A percentile compares a stretch with the other conserved stretches of the same genome.
These are phyloP conservation scores for Ricordea florida DNA, from an alignment of 92 coral and sea anemone genomes.

Conservation along the genomic window DNA sequence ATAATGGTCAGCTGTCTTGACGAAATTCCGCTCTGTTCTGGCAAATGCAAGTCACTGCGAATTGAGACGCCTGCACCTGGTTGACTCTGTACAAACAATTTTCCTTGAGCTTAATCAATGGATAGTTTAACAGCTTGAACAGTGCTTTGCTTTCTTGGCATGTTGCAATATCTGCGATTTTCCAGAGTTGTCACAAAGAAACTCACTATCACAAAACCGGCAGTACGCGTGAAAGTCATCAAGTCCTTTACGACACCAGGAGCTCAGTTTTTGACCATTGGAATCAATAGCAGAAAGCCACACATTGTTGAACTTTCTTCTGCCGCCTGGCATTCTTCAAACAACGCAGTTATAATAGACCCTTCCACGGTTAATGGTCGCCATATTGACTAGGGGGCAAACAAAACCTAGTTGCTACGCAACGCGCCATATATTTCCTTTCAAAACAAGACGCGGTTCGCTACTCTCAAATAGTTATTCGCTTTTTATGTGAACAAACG, in stretches of 20 bases:
- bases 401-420: no score
- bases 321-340: conserved; percentile 21
- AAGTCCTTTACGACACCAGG: conserved; percentile 32
- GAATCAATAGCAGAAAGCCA: conserved; percentile 37
- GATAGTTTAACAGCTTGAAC: conserved; percentile 45
- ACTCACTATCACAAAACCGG: conserved; percentile 17
- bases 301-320: conserved; percentile 33
- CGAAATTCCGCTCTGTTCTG: conserved; percentile 13
- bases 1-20: conserved; percentile 30
- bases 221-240: conserved; percentile 15
- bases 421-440: no score
- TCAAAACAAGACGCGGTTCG: no score
- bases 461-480: no score
- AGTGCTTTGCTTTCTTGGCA: conserved; percentile 56
- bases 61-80: conserved; percentile 42
- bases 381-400: no score
- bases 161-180: conserved; percentile 29
- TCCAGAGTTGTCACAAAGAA: conserved; percentile 46
- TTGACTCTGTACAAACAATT: conserved; percentile 43
- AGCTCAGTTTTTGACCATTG: conserved; percentile 46
- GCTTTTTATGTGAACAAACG: no score
- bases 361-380: no score
- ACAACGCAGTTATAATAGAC: no score
- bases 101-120: conserved; percentile 42
- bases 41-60: conserved; percentile 15